These are phyloP conservation scores for Megaptera novaeangliae DNA, from an alignment of 2,113 vertebrate species.

Conservation along the genomic window DNA sequence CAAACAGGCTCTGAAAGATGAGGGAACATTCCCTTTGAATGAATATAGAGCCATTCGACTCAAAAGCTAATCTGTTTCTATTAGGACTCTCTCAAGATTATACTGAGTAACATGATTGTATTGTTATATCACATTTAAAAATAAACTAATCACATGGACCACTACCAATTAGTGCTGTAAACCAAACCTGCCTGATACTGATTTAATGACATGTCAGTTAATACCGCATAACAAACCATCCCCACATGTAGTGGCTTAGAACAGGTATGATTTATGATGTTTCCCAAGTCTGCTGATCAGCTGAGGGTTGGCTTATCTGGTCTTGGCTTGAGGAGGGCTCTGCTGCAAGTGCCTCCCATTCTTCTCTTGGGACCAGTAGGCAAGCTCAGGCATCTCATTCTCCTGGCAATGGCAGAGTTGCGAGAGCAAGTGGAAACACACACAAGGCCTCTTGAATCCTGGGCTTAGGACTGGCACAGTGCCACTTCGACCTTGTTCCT, in stretches of 20 bases:
- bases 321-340: neutral
- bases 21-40: neutral
- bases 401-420: neutral
- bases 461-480: neutral
- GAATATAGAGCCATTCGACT: neutral
- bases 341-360: neutral
- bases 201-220: neutral
- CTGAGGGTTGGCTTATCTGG: neutral
- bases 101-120: neutral
- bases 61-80: neutral
- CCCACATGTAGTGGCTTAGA: neutral
- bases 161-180: neutral
- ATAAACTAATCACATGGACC: neutral
- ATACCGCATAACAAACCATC: neutral
- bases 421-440: neutral
- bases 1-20: neutral
- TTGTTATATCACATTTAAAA: conserved; percentile 3
- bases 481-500: neutral
- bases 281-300: neutral
- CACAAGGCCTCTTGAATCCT: neutral
- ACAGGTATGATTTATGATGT: neutral
- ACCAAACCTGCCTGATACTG: neutral
- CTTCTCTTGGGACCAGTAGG: neutral
- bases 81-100: neutral
- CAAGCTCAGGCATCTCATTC: neutral